A percentile compares a stretch with the other conserved stretches of the same genome.
phyloP scores from a whole-genome alignment of 2,888 invertebrate genomes.

The Disparrhopalites patrizii region DNA sequence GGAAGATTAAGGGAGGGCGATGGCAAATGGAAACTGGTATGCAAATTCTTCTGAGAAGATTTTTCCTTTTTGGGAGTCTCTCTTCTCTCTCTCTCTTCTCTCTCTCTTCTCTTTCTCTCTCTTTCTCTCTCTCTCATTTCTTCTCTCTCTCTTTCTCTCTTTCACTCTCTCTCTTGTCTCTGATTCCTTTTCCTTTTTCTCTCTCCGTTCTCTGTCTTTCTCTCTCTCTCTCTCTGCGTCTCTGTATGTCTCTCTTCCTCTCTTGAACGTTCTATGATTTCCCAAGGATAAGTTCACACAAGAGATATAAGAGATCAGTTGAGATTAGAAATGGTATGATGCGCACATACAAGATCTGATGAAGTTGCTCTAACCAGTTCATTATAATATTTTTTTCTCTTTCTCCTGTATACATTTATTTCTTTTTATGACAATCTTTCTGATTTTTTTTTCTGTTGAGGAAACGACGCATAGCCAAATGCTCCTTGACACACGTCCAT shows the following conservation, averaged over 20 bases:
- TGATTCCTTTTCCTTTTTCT: too few relatives aligned
- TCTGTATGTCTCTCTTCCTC: background rate
- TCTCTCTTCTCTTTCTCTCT: too few relatives aligned
- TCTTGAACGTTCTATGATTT: too few relatives aligned
- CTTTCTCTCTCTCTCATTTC: too few relatives aligned
- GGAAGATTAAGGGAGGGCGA: background rate
- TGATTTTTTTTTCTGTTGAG: too few relatives aligned
- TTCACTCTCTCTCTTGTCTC: too few relatives aligned
- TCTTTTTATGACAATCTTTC: too few relatives aligned
- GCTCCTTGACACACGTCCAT: background rate
- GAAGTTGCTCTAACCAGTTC: slow-evolving; percentile 4
- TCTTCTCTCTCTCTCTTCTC: too few relatives aligned
- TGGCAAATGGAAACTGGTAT: background rate
- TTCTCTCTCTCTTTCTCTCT: too few relatives aligned
- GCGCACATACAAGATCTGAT: background rate
- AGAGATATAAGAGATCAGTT: background rate
- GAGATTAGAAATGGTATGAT: background rate
- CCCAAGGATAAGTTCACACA: too few relatives aligned
- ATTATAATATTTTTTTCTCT: background rate
- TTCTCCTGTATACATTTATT: background rate
- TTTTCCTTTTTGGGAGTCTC: background rate
- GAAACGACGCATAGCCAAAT: too few relatives aligned
- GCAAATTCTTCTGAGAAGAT: background rate
- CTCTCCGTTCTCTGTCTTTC: too few relatives aligned
- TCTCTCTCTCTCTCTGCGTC: background rate